A percentile compares a stretch with the other conserved stretches of the same genome.
These are phyloP conservation scores for Dromas ardeola DNA, from an alignment of 2,113 vertebrate species.

Conservation along the genomic window DNA sequence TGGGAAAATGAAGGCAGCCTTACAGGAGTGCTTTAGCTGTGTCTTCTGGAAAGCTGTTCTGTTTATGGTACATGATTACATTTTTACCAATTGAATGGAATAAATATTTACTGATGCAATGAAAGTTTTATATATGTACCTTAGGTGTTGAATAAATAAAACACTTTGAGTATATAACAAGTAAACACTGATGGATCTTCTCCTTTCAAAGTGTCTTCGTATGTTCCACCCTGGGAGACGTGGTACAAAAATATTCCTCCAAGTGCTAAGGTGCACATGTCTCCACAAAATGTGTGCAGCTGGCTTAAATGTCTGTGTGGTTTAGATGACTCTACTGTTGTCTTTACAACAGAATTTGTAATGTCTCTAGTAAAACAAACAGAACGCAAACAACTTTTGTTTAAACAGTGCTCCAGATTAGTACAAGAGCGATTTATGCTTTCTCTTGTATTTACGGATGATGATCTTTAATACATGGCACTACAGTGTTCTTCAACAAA, in stretches of 20 bases:
- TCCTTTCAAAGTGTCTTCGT: neutral
- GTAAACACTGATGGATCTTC: neutral
- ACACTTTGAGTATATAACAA: neutral
- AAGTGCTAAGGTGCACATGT: neutral
- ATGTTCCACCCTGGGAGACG: neutral
- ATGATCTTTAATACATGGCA: neutral
- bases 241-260: neutral
- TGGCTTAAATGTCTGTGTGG: neutral
- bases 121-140: neutral
- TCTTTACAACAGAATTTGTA: neutral
- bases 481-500: neutral
- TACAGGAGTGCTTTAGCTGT: neutral
- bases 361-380: neutral
- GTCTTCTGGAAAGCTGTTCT: neutral
- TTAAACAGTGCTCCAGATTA: neutral
- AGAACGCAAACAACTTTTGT: neutral
- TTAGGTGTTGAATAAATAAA: neutral
- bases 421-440: neutral
- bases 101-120: constrained; percentile 46
- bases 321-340: neutral
- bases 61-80: neutral
- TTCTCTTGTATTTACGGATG: neutral
- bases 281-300: neutral
- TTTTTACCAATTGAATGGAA: constrained; percentile 14
- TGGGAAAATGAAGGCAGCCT: neutral